Conservation (phyloP, 2,888 invertebrate genomes). For the Neocrepidodera transversa region DNA sequence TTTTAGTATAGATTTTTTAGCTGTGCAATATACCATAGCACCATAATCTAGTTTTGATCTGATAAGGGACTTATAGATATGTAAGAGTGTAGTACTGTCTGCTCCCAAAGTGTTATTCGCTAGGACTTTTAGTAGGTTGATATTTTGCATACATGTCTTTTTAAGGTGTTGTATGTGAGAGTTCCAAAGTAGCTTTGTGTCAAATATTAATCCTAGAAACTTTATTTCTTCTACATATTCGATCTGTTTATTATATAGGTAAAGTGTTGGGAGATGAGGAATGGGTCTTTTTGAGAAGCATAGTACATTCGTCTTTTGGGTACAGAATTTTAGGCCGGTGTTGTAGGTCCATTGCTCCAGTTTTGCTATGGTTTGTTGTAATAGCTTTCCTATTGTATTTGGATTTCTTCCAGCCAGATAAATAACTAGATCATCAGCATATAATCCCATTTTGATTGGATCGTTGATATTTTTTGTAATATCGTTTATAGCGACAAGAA, state of each 20-base stretch:
- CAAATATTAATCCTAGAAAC: conserved; percentile 13
- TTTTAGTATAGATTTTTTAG: conserved; percentile 14
- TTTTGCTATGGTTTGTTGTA: no score
- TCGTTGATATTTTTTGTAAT: neutral
- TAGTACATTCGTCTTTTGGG: neutral
- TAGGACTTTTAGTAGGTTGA: conserved; percentile 8
- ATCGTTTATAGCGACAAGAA: neutral
- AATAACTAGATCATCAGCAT: neutral
- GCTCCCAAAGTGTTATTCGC: conserved; percentile 7
- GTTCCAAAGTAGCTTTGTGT: conserved; percentile 9
- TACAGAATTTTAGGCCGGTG: conserved; percentile 6
- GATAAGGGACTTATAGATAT: conserved; percentile 1
- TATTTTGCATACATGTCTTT: neutral
- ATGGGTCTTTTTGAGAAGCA: neutral
- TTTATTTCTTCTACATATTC: neutral
- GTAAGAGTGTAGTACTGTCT: neutral
- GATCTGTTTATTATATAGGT: neutral
- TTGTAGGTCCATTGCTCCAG: conserved; percentile 10
- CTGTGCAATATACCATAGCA: no score
- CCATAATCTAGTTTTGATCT: conserved; percentile 4
- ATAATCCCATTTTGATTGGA: neutral
- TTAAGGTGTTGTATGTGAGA: neutral
- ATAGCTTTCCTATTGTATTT: neutral
- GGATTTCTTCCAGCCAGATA: neutral
- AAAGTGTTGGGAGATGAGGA: neutral